Evolutionary conservation across 2,888 invertebrate species (phyloP), one percentile per base, ranked within the genome.

Genomic region (Eupithecia dodoneata): DNA sequence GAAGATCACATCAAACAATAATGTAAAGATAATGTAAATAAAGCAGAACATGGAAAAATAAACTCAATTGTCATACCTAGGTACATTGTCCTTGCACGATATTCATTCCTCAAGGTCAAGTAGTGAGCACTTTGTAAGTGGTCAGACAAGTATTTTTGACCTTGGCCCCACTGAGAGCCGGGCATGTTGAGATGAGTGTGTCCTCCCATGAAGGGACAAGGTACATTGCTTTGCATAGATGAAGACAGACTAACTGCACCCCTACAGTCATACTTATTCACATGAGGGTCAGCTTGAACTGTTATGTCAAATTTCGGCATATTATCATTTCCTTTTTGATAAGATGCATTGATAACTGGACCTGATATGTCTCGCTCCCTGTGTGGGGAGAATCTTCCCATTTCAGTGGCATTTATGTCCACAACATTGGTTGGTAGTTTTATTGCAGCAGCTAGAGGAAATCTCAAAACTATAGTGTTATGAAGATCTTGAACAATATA

Each of bases 141-240:
- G 82, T 96, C 96, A 55, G 97, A 96, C 75, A 97, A 93, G 86
- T 97, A 97, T 89, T 97, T 97, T 73, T 95, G 95, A 74, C 96
- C 96, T 87, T 96, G 96, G 5, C 96, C 96, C 96, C 96, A 96
- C 80, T 97, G 96, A 1, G 97, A 97, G 2, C 97, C 97, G 0
- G 97, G 97, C 97, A 97, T 97, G 83, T 96, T 96, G n/a, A 97
- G 91, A 85, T 97, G 97, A n/a, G 96, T 96, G 80, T 95, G 92
- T 80, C 95, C 94, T 1, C 96, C 96, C 80, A 95, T 95, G 81
- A 96, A 97, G 1, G 97, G 97, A 78, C 96, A 96, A 0, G 97
- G 97, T 0, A 97, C 97, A 90, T 97, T 97, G 78, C 96, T 97
- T 87, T 97, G 97, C 97, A 97, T 97, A 0, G 96, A 96, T 2